Evolutionary conservation across 2,888 invertebrate genomes (phyloP).

Genomic region (Drosophila monieri): DNA sequence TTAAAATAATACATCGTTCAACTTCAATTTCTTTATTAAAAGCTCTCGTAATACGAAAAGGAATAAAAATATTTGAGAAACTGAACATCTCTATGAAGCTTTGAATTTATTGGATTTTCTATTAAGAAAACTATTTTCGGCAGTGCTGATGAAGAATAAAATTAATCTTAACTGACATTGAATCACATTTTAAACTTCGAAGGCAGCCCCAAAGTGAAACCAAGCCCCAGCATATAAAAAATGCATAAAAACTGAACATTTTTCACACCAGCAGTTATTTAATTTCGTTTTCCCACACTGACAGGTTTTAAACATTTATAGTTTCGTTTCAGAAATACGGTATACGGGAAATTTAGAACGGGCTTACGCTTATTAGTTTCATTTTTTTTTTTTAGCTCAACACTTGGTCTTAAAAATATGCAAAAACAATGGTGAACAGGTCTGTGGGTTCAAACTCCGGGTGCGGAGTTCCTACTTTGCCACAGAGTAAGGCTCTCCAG

Average conservation of each 20-base stretch:
- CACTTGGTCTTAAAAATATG: conserved; percentile 43
- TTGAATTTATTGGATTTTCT: too few species aligned
- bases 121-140: not conserved
- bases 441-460: conserved; percentile 6
- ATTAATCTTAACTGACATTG: not conserved
- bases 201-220: not conserved
- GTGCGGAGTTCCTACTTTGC: not conserved
- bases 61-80: not conserved
- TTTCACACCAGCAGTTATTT: conserved; percentile 3
- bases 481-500: conserved; percentile 27
- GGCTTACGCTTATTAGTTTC: conserved; percentile 6
- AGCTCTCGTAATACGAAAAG: not conserved
- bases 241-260: not conserved
- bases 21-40: not conserved
- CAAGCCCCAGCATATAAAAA: not conserved
- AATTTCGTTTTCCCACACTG: conserved; percentile 34
- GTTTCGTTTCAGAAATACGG: conserved; percentile 30
- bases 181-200: not conserved
- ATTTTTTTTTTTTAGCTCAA: not conserved
- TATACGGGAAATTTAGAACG: conserved; percentile 48
- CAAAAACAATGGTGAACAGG: conserved; percentile 37
- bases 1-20: not conserved
- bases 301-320: conserved; percentile 27
- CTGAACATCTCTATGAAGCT: too few species aligned
- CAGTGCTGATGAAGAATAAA: not conserved